Percentiles rank a stretch among this genome's conserved stretches.
These are phyloP conservation scores for Asbolus verrucosus DNA, from an alignment of 1,140 invertebrate species.

Conservation along the genomic window DNA sequence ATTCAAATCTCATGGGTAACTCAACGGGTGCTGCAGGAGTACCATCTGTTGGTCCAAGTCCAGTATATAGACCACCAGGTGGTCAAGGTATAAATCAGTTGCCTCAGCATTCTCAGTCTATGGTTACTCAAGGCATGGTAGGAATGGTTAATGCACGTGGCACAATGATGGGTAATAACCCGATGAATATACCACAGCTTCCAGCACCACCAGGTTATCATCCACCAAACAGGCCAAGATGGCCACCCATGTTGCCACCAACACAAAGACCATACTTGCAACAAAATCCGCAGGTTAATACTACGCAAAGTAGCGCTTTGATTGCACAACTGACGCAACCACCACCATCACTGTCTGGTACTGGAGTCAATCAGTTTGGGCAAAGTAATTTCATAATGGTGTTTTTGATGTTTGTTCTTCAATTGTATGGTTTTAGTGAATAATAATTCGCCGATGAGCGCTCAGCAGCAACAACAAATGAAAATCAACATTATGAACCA, in stretches of 20 bases:
- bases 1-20: constrained; percentile 58
- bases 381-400: constrained; percentile 64
- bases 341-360: constrained; percentile 67
- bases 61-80: constrained; percentile 56
- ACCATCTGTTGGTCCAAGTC: constrained; percentile 56
- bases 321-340: constrained; percentile 79
- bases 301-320: constrained; percentile 69
- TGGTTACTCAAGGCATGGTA: constrained; percentile 44
- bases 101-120: constrained; percentile 38
- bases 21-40: constrained; percentile 53
- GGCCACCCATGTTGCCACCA: constrained; percentile 61
- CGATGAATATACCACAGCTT: constrained; percentile 66
- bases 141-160: constrained; percentile 44
- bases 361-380: constrained; percentile 67
- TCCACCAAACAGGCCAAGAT: constrained; percentile 52
- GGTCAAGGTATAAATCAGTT: constrained; percentile 21
- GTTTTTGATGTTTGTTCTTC: not conserved
- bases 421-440: constrained; percentile 42
- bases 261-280: constrained; percentile 61
- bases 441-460: constrained; percentile 65
- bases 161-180: constrained; percentile 55
- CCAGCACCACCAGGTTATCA: constrained; percentile 70
- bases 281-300: constrained; percentile 63
- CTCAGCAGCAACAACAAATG: constrained; percentile 62
- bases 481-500: constrained; percentile 49